phyloP scores from a whole-genome alignment of 2,113 vertebrate genomes.

The Prochilodus magdalenae region DNA sequence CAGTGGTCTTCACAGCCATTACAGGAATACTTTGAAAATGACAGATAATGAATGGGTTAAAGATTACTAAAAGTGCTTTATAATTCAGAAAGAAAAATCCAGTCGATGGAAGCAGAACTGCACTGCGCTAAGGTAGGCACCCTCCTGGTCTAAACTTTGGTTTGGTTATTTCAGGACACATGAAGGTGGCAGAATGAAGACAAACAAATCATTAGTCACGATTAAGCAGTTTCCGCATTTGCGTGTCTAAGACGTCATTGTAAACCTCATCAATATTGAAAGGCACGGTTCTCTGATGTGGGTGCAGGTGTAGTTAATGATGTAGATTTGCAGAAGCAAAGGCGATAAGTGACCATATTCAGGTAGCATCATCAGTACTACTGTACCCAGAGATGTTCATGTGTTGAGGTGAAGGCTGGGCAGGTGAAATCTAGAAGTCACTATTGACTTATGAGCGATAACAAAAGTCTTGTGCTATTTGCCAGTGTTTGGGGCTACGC shows the following conservation, averaged over 20 bases:
- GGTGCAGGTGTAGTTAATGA: conserved; percentile 18
- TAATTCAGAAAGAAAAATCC: not conserved
- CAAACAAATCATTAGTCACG: conserved; percentile 25
- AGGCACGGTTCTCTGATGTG: not conserved
- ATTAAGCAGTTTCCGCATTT: conserved; percentile 24
- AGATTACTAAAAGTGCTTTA: too few species aligned
- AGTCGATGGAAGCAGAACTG: not conserved
- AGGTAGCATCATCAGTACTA: not conserved
- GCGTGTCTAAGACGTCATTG: conserved; percentile 4
- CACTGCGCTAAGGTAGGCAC: not conserved
- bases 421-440: too few species aligned
- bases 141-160: not conserved
- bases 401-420: too few species aligned
- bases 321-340: not conserved
- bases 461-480: too few species aligned
- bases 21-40: not conserved
- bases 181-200: conserved; percentile 12
- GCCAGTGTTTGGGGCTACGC: too few species aligned
- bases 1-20: not conserved
- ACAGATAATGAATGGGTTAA: not conserved
- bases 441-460: too few species aligned
- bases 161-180: conserved; percentile 14
- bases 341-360: too few species aligned
- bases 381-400: not conserved
- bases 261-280: conserved; percentile 36